phyloP scores from a whole-genome alignment of 1,140 invertebrate species.

The Drosophila triauraria region DNA sequence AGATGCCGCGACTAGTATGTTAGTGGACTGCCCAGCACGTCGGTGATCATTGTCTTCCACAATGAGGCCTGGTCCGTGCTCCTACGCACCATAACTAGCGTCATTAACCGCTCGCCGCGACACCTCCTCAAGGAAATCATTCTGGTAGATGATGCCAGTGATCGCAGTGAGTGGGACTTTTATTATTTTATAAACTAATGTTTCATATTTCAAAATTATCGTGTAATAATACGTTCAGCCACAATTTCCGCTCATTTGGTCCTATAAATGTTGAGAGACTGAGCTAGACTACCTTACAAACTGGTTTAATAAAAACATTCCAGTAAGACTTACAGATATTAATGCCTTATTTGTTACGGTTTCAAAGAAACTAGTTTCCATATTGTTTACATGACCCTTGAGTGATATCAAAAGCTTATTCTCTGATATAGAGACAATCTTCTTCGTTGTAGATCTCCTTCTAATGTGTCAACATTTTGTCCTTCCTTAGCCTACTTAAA shows the following conservation, averaged over 20 bases:
- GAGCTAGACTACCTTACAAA: not conserved
- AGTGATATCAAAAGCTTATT: not conserved
- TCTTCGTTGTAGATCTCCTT: no score
- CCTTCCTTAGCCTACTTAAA: slow-evolving; percentile 89
- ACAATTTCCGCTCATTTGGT: no score
- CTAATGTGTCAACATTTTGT: not conserved
- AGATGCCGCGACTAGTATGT: slow-evolving; percentile 85
- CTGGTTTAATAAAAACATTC: not conserved
- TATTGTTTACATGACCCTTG: not conserved
- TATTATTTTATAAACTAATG: not conserved
- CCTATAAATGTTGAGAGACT: no score
- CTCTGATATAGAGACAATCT: no score
- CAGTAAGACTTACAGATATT: not conserved
- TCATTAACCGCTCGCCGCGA: slow-evolving; percentile 91
- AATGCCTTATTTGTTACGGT: not conserved
- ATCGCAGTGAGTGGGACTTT: slow-evolving; percentile 87
- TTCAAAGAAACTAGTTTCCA: not conserved
- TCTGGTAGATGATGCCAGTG: slow-evolving; percentile 97
- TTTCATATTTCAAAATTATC: no score
- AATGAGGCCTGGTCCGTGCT: slow-evolving; percentile 97
- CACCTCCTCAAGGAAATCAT: slow-evolving; percentile 94
- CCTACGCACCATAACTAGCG: slow-evolving; percentile 93
- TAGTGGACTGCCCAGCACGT: slow-evolving; percentile 90
- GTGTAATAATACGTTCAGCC: no score
- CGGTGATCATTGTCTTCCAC: slow-evolving; percentile 96